Base-by-base conservation (phyloP, 2,797 vertebrate genomes). In the Chromis chromis region DNA sequence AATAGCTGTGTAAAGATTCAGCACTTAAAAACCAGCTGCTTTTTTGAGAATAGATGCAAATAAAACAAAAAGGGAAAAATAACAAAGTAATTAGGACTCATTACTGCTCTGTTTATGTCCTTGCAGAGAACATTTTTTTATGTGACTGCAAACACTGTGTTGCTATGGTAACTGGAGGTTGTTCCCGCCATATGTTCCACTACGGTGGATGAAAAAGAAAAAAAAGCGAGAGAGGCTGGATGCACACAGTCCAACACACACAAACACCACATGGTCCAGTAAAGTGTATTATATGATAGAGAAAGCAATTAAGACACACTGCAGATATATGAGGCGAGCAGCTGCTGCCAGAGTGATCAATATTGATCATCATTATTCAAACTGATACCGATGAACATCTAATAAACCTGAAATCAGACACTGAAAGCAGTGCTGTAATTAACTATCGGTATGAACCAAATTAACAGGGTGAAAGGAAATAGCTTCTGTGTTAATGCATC, bases 121-220 rank as follows among this genome's bases (percentile, higher is more conserved):
- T 81, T 76, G 70, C 62, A 82, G 76, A 65, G 57, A 84, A 83
- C 42, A 78, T 81, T 61, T 88, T n/a, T 68, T 76, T 65, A 86
- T 75, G 54, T 36, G 61, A 81, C 67, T 69, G 73, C 86, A 91
- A 89, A 91, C 76, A 87, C 76, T 75, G 79, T 77, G 93, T 95
- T 93, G 81, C 92, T 73, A 93, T 94, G 90, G 93, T 65, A 87
- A 94, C 89, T 53, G 56, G 65, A 81, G 81, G 58, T 67, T 75
- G 79, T 62, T 78, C 70, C 61, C 69, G 64, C 88, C 91, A 93
- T 93, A 93, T 94, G 93, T 82, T 92, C 88, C 87, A 83, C 70
- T 58, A 75, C 33, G 63, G 75, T 57, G 65, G 63, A 79, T 58
- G 68, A 49, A 56, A 21, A 66, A 61, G 3, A 42, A 46, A 54